Evolutionary conservation across 2,797 vertebrate genomes (phyloP), one percentile per base, ranked within the genome.

Genomic region (Sorex maritimensis): DNA sequence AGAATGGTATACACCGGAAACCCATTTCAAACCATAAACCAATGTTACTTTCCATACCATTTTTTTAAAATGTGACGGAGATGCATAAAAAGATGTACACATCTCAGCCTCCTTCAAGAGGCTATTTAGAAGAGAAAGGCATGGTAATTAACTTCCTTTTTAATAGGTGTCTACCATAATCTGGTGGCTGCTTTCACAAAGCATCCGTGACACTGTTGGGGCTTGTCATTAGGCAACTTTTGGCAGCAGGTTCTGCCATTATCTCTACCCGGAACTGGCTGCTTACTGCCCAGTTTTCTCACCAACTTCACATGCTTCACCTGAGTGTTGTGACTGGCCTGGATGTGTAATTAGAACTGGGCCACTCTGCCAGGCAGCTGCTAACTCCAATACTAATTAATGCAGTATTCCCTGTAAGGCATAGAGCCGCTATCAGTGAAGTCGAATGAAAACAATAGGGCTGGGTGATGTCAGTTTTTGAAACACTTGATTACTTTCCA

Each of bases 401-500:
- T 88, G n/a, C n/a, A 91, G 84, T 97, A 96, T 93, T 95, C 74
- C 94, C 95, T 97, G 85, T 92, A 93, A 97, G 95, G 83, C 88
- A 74, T 69, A 87, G 24, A 97, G 28, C 96, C 97, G 83, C 90
- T 91, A 97, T 97, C 91, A 90, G 77, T 95, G 97, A 96, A 96
- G 38, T 90, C 88, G 92, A 88, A 97, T 88, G 90, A 95, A 97
- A 97, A 98, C 96, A 95, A 95, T 0, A 85, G 90, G 71, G 73
- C 44, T 2, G 23, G 94, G 95, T 5, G 34, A 96, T 96, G 95
- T 97, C 97, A 97, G 93, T 92, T 97, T 97, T 95, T 95, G 85
- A 97, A 91, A 92, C 90, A 92, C 94, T 96, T 96, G 98, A 97
- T 97, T 97, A 91, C 88, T 58, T 90, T 93, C 90, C 93, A 2